Conservation (phyloP, 2,888 invertebrate genomes). For the Physocephala rufipes region DNA sequence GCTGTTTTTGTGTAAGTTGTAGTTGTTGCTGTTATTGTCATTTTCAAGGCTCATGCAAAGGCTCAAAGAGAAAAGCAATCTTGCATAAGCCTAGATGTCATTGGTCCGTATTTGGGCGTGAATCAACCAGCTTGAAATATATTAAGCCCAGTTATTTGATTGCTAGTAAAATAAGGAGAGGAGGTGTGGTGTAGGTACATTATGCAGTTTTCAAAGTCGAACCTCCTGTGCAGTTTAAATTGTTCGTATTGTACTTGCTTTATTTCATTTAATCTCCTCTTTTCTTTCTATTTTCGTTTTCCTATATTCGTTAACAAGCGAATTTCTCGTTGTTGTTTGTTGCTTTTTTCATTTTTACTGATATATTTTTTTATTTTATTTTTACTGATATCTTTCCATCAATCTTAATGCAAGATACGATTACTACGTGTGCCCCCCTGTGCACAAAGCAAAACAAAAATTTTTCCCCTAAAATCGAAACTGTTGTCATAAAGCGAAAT, state of each 20-base stretch:
- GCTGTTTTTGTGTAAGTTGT: neutral
- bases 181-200: too few relatives aligned
- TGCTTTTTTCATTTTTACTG: neutral
- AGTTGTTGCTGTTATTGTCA: too few relatives aligned
- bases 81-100: too few relatives aligned
- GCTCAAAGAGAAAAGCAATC: too few relatives aligned
- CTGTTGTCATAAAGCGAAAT: neutral
- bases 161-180: too few relatives aligned
- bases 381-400: neutral
- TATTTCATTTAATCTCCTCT: neutral
- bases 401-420: conserved; percentile 6
- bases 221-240: neutral
- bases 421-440: neutral
- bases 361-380: neutral
- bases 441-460: neutral
- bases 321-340: too few relatives aligned
- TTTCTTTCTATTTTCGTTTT: neutral
- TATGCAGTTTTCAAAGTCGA: too few relatives aligned
- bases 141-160: too few relatives aligned
- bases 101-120: too few relatives aligned
- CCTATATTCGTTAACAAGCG: too few relatives aligned
- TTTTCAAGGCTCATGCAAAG: too few relatives aligned
- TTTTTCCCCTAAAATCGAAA: neutral
- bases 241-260: neutral
- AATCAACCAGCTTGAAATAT: too few relatives aligned